Conservation (phyloP, 2,888 invertebrate genomes). For the Phyllotreta striolata region DNA sequence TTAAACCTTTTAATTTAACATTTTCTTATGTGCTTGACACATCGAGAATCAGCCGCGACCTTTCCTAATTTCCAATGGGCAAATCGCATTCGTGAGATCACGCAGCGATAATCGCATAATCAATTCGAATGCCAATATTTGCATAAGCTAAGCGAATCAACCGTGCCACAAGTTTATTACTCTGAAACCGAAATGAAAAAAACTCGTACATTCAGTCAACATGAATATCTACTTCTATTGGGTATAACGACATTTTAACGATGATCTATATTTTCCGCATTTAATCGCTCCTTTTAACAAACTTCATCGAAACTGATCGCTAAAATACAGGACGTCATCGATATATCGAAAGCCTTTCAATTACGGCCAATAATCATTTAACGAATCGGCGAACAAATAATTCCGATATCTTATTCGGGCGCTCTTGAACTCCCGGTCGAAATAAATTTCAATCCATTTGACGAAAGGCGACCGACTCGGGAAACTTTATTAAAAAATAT, state of each 20-base stretch:
- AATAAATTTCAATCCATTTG: constrained; percentile 12
- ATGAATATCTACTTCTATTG: not conserved
- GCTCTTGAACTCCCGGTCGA: constrained; percentile 11
- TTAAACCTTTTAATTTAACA: no score
- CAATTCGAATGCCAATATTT: constrained; percentile 30
- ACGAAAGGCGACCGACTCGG: not conserved
- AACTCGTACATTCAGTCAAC: constrained; percentile 5
- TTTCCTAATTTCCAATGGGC: not conserved
- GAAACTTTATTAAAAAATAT: constrained; percentile 5
- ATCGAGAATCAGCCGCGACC: no score
- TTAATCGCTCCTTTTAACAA: not conserved
- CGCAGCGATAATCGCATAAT: constrained; percentile 19
- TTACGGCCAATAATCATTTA: constrained; percentile 1
- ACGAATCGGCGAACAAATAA: not conserved
- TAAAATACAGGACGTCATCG: not conserved
- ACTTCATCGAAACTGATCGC: not conserved
- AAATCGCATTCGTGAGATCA: constrained; percentile 4
- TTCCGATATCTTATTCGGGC: not conserved
- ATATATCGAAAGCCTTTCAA: not conserved
- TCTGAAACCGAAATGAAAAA: constrained; percentile 12
- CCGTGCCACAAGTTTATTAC: constrained; percentile 18
- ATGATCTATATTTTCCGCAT: not conserved
- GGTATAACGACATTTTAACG: constrained; percentile 11
- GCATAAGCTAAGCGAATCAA: constrained; percentile 21
- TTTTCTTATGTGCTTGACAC: no score